Base-by-base conservation (phyloP, 2,888 invertebrate species). In the Rotaria macrura region DNA sequence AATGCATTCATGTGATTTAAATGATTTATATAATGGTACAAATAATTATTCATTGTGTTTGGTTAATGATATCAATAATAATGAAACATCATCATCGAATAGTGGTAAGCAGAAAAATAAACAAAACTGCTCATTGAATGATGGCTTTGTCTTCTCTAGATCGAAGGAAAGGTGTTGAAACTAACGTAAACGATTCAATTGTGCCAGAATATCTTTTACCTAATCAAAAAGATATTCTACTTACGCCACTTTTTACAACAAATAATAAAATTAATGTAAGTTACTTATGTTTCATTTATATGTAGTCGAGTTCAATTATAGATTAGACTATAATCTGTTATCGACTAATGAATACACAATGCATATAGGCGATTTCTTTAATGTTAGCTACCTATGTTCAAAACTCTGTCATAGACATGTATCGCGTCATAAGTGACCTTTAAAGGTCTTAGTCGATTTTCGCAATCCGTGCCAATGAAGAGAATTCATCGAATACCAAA, bases 171-270 rank as follows among this genome's bases (percentile, higher is more conserved):
- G 40, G 40, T 79, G 79, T n/a, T 23, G 79, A 79, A n/a, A 47
- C 20, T 0, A 96, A 96, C 89, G 95, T 95, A 88, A 94, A 96
- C 0, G 97, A 97, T 91, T 97, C 96, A 90, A 96, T 96, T 0
- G 97, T 97, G 3, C 96, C 97, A 0, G 97, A 97, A 89, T 96
- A 94, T 91, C 96, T 97, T 89, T 95, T 97, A 93, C 97, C 97
- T 0, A 94, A 95, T 34, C 93, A 94, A 87, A 94, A 94, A 89
- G 97, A 97, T 85, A 93, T 96, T 40, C 96, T 96, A 0, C 91
- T 97, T 84, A 90, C 95, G 87, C 95, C 97, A 9, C 43, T 79
- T 12, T 79, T 79, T 25, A 43, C 79, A 9, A 79, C 79, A 40
- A 79, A 43, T 43, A 79, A 43, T n/a, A 79, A 79, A 79, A 25